These are phyloP conservation scores for Reinhardtius hippoglossoides DNA, from an alignment of 2,113 vertebrate species.

Conservation along the genomic window DNA sequence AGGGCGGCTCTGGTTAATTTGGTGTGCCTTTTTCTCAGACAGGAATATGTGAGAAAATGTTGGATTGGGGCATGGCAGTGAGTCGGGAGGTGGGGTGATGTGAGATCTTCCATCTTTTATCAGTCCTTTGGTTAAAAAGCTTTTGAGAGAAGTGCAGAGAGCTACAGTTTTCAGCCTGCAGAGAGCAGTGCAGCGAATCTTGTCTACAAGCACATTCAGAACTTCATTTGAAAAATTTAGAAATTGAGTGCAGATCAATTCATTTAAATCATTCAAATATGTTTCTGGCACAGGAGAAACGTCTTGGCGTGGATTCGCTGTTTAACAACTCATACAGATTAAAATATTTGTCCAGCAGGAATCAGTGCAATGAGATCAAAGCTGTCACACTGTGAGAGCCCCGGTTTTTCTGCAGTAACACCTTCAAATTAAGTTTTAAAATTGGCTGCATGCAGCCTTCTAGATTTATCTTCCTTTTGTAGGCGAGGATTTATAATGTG, in stretches of 20 bases:
- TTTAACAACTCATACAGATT: background rate
- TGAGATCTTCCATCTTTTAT: background rate
- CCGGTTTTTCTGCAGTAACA: constrained; percentile 11
- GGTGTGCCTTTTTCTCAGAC: background rate
- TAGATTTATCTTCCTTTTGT: constrained; percentile 17
- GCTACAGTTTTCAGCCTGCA: background rate
- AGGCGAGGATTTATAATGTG: constrained; percentile 2
- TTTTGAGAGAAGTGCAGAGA: background rate
- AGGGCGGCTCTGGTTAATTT: background rate
- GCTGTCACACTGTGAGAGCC: background rate
- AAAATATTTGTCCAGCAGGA: background rate
- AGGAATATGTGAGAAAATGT: background rate
- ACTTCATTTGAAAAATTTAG: too few relatives aligned
- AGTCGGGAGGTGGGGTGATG: background rate
- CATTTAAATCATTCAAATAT: background rate
- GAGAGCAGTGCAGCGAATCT: constrained; percentile 2
- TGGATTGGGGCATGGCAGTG: background rate
- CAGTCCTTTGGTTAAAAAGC: background rate
- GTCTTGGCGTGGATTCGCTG: background rate
- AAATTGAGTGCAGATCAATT: background rate
- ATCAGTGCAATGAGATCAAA: constrained; percentile 33
- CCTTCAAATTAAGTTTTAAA: constrained; percentile 44
- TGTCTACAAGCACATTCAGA: background rate
- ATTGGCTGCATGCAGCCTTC: background rate
- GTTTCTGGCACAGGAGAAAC: too few relatives aligned